A percentile compares a stretch with the other conserved stretches of the same genome.
These are phyloP conservation scores for Drosophila saltans DNA, from an alignment of 1,140 invertebrate species.

Conservation along the genomic window DNA sequence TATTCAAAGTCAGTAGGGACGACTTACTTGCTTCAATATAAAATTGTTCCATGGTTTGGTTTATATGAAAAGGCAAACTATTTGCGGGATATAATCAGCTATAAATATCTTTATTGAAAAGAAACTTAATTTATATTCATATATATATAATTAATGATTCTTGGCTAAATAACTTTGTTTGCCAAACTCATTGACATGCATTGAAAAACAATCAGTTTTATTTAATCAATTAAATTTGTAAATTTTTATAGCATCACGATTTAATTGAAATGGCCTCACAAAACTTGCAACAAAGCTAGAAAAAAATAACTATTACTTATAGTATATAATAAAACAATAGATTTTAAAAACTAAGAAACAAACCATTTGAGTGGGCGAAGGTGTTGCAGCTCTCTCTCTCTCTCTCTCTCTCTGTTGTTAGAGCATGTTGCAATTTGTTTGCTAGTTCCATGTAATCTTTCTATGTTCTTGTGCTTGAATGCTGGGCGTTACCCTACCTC, in stretches of 20 bases:
- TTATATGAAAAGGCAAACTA: too few species aligned
- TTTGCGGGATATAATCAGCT: too few species aligned
- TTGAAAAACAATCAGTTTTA: constrained; percentile 1
- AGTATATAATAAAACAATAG: constrained; percentile 60
- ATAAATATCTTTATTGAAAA: too few species aligned
- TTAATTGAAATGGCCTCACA: constrained; percentile 68
- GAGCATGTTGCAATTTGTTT: constrained; percentile 56
- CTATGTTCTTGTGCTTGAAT: constrained; percentile 37
- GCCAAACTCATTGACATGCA: neutral
- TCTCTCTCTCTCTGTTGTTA: constrained; percentile 22
- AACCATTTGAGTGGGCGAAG: constrained; percentile 67
- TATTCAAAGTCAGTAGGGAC: too few species aligned
- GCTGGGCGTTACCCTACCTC: constrained; percentile 29
- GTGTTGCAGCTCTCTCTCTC: constrained; percentile 35
- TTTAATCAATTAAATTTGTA: constrained; percentile 23
- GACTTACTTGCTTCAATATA: too few species aligned
- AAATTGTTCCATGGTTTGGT: too few species aligned
- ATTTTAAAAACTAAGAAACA: constrained; percentile 28
- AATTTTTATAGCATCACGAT: constrained; percentile 64
- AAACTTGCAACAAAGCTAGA: constrained; percentile 27
- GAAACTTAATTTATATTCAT: neutral
- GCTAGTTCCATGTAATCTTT: constrained; percentile 37
- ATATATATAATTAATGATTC: neutral
- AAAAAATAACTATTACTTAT: constrained; percentile 45
- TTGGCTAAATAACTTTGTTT: neutral